Base-by-base conservation (phyloP, 2,797 vertebrate genomes). In the Linurgus olivaceus region DNA sequence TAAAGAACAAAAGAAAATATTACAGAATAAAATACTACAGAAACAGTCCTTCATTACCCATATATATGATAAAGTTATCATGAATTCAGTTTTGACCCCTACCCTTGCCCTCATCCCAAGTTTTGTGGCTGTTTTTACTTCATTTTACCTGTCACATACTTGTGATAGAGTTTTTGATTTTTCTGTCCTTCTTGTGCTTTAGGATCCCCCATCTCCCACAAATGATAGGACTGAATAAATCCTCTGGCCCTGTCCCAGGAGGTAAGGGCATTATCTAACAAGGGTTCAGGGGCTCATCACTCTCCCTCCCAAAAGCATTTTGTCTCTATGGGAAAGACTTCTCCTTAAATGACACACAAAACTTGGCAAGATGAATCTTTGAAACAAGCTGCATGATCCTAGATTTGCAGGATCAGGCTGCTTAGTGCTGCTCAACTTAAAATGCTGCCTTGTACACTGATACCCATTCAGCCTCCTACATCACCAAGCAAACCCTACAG, bases 391-490 rank as follows among this genome's bases (percentile, higher is more conserved):
- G 81, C 74, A 45, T 2, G 5, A 74, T 61, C 72, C 47, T 25
- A 62, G 66, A 38, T 52, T 58, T 59, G 38, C 71, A 91, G 78
- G 87, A 77, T 92, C 48, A 63, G 77, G 38, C 75, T 86, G n/a
- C 47, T 87, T n/a, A 72, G 62, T 45, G 77, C 70, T 92, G 93
- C 72, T 91, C 90, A 48, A 9, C 67, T 86, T 73, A 83, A 95
- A 90, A 90, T 11, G 17, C 73, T 18, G 61, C 20, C 68, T 59
- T 47, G 85, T 55, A 75, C 31, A 23, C 23, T 12, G 78, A 76
- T 31, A 84, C 73, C 68, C 68, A 37, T 65, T 50, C 78, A 73
- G 70, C 78, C 86, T 77, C 92, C 77, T 71, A 42, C 82, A 31
- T 50, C 65, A 45, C 24, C 25, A 29, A 63, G 84, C 29, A 51